Evolutionary conservation across 1,140 invertebrate genomes (phyloP), one percentile per base, ranked within the genome.

Genomic region (Pinna nobilis): DNA sequence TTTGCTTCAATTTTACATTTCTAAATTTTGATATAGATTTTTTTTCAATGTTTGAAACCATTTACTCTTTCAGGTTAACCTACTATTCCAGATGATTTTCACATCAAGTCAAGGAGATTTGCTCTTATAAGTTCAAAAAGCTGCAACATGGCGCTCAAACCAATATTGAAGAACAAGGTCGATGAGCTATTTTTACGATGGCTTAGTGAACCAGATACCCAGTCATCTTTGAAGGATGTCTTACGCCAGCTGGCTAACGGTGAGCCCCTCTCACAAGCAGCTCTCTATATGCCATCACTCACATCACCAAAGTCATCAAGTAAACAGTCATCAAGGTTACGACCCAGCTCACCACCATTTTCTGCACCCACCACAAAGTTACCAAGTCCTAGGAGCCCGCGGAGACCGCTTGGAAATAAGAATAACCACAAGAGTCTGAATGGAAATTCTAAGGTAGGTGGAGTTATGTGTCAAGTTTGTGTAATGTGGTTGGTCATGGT

Each of bases 151-250:
- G 79, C 86, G 25, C 65, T 87, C 13, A 86, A 82, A 71, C 86
- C 86, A 30, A 67, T 86, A 11, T 68, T 86, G 5, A 83, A 83
- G 55, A 47, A 66, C 6, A 86, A 86, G 70, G 85, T 86, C 7
- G 85, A 88, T 74, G 87, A 88, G 44, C 70, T 87, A 15, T 88
- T 88, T 57, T 59, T 86, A 25, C 67, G 78, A 15, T 88, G 87
- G 87, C 71, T 88, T n/a, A 82, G 80, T 57, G 83, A 87, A 11
- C 51, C 81, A 32, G 84, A 86, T 5, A 82, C 82, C 0, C 86
- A 87, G 65, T 49, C 76, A 59, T 49, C 41, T 47, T 71, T 74
- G n/a, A 74, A 74, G 32, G 80, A 83, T 28, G 86, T 84, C 61
- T 60, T 88, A 3, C 37, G 70, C 6, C 82, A 85, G 63, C 80